Conservation (phyloP, 2,113 vertebrate species). For the Vimba vimba region DNA sequence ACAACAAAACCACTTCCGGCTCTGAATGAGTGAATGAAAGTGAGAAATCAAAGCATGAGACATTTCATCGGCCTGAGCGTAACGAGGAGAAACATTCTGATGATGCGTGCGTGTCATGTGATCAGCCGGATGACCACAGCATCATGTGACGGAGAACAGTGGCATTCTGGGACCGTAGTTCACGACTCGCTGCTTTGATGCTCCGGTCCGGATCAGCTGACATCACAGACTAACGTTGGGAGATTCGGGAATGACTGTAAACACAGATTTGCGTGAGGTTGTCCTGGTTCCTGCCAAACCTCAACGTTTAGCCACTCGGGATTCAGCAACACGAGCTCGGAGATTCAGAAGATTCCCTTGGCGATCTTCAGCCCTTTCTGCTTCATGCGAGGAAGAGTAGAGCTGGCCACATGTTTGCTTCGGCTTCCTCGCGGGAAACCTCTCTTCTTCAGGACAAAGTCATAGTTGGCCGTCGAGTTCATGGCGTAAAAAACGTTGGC, state of each 20-base stretch:
- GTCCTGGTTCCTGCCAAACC: background rate
- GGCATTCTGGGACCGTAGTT: background rate
- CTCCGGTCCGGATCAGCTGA: background rate
- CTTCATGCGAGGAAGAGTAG: constrained; percentile 95
- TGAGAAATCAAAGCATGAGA: background rate
- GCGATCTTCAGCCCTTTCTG: constrained; percentile 97
- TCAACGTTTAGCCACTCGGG: background rate
- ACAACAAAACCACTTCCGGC: no score
- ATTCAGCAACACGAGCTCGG: background rate
- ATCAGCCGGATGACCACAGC: background rate
- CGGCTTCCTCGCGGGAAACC: constrained; percentile 82
- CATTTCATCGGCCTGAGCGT: background rate
- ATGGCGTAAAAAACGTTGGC: constrained; percentile 99
- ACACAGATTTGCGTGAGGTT: background rate
- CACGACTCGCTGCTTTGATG: no score
- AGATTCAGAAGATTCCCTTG: constrained; percentile 93
- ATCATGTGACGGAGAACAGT: background rate
- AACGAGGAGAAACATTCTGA: background rate
- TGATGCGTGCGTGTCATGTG: background rate
- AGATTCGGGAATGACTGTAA: background rate
- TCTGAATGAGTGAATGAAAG: background rate
- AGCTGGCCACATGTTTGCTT: constrained; percentile 90
- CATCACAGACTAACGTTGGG: background rate
- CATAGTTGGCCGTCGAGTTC: constrained; percentile 97
- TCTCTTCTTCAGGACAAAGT: constrained; percentile 94